Conservation (phyloP, 30 jellyfish, hydroid and myxozoan species). For the Calvadosia cruxmelitensis region DNA sequence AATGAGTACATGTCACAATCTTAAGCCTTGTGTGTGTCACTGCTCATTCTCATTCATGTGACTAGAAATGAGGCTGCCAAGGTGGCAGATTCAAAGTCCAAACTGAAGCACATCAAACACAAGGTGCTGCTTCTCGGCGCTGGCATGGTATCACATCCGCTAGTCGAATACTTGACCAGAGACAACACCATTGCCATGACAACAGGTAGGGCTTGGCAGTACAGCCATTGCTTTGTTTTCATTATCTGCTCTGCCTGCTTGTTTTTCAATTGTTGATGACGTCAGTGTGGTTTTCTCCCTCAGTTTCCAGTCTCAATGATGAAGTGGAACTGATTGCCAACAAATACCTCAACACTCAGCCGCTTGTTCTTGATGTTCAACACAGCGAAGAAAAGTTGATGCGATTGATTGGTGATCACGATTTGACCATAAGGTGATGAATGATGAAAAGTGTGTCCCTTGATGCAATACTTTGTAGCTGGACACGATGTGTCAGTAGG, state of each 20-base stretch:
- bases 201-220: constrained; percentile 64
- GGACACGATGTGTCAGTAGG: too few relatives aligned
- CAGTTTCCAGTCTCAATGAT: constrained; percentile 65
- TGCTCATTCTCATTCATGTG: too few relatives aligned
- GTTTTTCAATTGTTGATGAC: too few relatives aligned
- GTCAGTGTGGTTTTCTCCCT: neutral
- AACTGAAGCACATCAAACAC: constrained; percentile 10
- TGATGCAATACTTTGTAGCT: too few relatives aligned
- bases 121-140: constrained; percentile 78
- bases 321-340: constrained; percentile 49
- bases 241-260: too few relatives aligned
- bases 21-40: too few relatives aligned
- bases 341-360: constrained; percentile 36
- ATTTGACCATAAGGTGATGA: constrained; percentile 61
- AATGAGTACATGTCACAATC: too few relatives aligned
- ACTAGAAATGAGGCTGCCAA: constrained; percentile 67
- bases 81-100: constrained; percentile 13
- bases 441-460: too few relatives aligned
- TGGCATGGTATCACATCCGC: constrained; percentile 76
- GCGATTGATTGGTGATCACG: constrained; percentile 45
- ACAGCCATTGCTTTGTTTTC: too few relatives aligned
- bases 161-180: constrained; percentile 77
- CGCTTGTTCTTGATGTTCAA: constrained; percentile 53
- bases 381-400: constrained; percentile 37
- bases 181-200: constrained; percentile 42